A percentile compares a stretch with the other conserved stretches of the same genome.
phyloP scores from a whole-genome alignment of 2,113 vertebrate species.

The Ginglymostoma cirratum region DNA sequence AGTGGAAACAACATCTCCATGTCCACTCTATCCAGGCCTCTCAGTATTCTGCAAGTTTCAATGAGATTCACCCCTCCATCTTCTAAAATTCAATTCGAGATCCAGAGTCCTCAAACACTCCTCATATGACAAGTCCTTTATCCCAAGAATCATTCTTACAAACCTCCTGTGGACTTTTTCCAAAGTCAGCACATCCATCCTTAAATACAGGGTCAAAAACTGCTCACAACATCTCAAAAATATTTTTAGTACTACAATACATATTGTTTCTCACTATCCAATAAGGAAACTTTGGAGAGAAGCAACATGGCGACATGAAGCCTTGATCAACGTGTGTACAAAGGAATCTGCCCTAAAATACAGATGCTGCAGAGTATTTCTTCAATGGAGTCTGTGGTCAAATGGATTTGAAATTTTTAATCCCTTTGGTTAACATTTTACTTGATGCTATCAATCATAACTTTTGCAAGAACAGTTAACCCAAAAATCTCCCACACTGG shows the following conservation, averaged over 20 bases:
- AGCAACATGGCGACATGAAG: too few relatives aligned
- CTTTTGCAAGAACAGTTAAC: conserved; percentile 5
- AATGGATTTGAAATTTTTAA: background rate
- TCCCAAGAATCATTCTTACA: too few relatives aligned
- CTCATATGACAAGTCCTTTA: too few relatives aligned
- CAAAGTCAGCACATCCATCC: too few relatives aligned
- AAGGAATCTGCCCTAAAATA: background rate
- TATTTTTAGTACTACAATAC: background rate
- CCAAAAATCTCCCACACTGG: conserved; percentile 6
- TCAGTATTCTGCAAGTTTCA: too few relatives aligned
- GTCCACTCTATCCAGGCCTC: too few relatives aligned
- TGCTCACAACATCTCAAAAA: background rate
- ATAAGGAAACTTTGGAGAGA: background rate
- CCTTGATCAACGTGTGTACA: background rate
- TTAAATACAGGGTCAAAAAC: too few relatives aligned
- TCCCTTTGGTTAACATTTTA: background rate
- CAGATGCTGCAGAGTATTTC: background rate
- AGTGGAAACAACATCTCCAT: too few relatives aligned
- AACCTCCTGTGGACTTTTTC: too few relatives aligned
- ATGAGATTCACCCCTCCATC: too few relatives aligned
- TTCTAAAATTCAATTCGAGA: too few relatives aligned
- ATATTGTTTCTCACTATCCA: background rate
- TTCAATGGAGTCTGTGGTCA: background rate
- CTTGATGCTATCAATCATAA: background rate
- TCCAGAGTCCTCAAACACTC: too few relatives aligned